Conservation (phyloP, 2,888 invertebrate genomes). For the Sphaeridia pumilis region DNA sequence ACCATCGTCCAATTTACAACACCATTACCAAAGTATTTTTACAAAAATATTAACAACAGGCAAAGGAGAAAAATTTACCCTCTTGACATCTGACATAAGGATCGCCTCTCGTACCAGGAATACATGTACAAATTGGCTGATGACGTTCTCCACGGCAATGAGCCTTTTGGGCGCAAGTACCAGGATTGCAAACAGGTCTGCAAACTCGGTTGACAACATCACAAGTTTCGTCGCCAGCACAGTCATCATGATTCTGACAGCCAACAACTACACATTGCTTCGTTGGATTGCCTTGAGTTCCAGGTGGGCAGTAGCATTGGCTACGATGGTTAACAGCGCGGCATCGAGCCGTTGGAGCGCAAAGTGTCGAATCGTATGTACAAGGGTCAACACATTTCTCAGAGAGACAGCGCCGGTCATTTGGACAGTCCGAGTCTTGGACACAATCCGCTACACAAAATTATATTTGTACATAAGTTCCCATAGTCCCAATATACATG, state of each 20-base stretch:
- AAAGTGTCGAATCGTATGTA: constrained; percentile 49
- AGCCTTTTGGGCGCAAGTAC: constrained; percentile 65
- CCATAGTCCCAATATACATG: too few relatives aligned
- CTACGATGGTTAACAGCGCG: constrained; percentile 61
- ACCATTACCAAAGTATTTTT: not conserved
- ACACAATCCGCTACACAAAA: constrained; percentile 72
- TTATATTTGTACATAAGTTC: constrained; percentile 37
- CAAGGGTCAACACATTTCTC: constrained; percentile 73
- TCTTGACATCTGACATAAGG: constrained; percentile 55
- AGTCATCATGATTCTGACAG: constrained; percentile 81
- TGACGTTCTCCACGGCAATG: constrained; percentile 62
- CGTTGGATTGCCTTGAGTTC: constrained; percentile 71
- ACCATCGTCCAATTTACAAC: constrained; percentile 2
- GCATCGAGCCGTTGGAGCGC: constrained; percentile 70
- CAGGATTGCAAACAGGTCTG: constrained; percentile 67
- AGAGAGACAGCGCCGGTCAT: constrained; percentile 66
- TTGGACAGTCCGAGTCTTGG: constrained; percentile 66
- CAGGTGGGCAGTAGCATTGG: constrained; percentile 69
- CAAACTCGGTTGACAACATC: constrained; percentile 71
- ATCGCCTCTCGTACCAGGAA: constrained; percentile 62
- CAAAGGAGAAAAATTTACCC: constrained; percentile 18
- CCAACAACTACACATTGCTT: constrained; percentile 68
- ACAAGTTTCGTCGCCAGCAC: constrained; percentile 70
- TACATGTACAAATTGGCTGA: constrained; percentile 65
- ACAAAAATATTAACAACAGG: not conserved